These are phyloP conservation scores for Montipora cactus DNA, from an alignment of 64 coral and sea anemone genomes.

Conservation along the genomic window DNA sequence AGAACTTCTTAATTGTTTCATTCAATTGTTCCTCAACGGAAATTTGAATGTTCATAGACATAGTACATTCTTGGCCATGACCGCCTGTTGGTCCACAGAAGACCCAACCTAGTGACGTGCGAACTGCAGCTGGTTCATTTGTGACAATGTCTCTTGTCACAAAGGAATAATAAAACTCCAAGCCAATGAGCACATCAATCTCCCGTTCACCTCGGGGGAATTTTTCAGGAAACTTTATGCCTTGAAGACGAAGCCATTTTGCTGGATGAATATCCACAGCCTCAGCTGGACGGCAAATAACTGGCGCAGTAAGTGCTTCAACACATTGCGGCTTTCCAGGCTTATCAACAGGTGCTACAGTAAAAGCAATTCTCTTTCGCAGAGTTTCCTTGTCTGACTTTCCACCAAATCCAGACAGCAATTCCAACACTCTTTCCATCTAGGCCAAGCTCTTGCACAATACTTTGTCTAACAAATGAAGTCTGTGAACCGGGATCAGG, in stretches of 20 bases:
- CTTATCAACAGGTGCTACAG: neutral
- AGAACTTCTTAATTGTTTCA: neutral
- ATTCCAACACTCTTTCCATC: slow-evolving; percentile 1
- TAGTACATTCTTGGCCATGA: neutral
- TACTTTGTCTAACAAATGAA: neutral
- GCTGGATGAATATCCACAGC: neutral
- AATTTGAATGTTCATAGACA: neutral
- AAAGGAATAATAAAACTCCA: slow-evolving; percentile 30
- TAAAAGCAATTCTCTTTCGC: slow-evolving; percentile 9
- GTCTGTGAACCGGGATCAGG: slow-evolving; percentile 42
- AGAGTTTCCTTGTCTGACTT: neutral
- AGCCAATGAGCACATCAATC: neutral
- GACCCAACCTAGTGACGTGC: slow-evolving; percentile 34
- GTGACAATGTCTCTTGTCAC: slow-evolving; percentile 33
- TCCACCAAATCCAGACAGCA: slow-evolving; percentile 25
- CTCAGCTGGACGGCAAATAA: slow-evolving; percentile 37
- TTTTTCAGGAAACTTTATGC: neutral
- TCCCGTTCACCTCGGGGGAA: neutral
- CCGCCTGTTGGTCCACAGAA: slow-evolving; percentile 35
- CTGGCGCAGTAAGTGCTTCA: slow-evolving; percentile 30
- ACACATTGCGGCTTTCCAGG: neutral
- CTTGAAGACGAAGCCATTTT: neutral
- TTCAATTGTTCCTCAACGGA: neutral
- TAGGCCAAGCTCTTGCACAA: slow-evolving; percentile 5
- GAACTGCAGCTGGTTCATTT: slow-evolving; percentile 19